phyloP scores from a whole-genome alignment of 1,140 invertebrate genomes.

The Globodera rostochiensis region DNA sequence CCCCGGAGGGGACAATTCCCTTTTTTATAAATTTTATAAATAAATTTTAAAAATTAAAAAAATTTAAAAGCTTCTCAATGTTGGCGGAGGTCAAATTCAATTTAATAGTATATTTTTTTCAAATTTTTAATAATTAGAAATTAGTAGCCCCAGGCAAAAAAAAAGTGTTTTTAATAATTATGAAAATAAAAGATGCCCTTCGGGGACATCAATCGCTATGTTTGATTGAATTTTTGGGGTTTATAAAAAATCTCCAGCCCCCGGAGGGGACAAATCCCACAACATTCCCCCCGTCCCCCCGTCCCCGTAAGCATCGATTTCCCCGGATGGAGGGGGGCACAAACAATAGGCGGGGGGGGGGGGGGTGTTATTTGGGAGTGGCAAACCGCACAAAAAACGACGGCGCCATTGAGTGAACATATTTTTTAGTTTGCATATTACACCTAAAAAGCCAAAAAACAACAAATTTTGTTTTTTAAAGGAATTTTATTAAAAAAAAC shows the following conservation, averaged over 20 bases:
- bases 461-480: not conserved
- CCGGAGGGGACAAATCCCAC: not conserved
- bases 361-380: not conserved
- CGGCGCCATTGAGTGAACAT: constrained; percentile 3
- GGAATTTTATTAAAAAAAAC: constrained; percentile 4
- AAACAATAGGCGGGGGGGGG: not conserved
- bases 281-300: not conserved
- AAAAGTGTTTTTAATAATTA: too few species aligned
- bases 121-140: too few species aligned
- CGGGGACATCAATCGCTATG: too few species aligned
- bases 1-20: not conserved
- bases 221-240: too few species aligned
- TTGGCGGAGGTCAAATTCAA: too few species aligned
- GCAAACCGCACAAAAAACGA: not conserved
- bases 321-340: not conserved
- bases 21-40: too few species aligned
- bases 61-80: too few species aligned
- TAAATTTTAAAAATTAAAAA: too few species aligned
- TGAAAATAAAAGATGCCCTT: too few species aligned
- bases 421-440: constrained; percentile 5
- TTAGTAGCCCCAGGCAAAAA: too few species aligned
- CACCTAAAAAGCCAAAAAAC: not conserved
- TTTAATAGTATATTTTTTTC: constrained; percentile 18
- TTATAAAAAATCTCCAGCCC: too few species aligned
- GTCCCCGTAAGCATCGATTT: not conserved